Percentiles rank a stretch among this genome's conserved stretches.
Evolutionary conservation across 2,888 invertebrate genomes (phyloP).

Genomic region (Drosophila tanythrix): DNA sequence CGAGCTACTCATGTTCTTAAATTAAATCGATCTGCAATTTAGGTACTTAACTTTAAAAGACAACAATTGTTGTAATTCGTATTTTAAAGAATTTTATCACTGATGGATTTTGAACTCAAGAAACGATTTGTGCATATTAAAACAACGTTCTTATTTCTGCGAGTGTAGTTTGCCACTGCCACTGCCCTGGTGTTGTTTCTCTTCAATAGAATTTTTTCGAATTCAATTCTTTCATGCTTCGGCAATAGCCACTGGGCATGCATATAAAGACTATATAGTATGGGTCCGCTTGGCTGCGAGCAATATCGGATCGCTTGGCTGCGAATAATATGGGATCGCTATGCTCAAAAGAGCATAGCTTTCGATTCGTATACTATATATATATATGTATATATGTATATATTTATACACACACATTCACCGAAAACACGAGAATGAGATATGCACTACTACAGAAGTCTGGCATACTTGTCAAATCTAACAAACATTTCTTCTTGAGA

Average conservation of each 20-base stretch:
- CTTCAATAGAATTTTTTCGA: slow-evolving; percentile 21
- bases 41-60: background rate
- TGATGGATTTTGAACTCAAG: background rate
- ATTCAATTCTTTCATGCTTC: slow-evolving; percentile 26
- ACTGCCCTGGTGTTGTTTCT: slow-evolving; percentile 26
- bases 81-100: background rate
- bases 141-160: background rate
- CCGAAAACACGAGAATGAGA: background rate
- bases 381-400: background rate
- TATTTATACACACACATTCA: background rate
- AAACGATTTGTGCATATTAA: background rate
- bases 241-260: slow-evolving; percentile 8
- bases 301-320: slow-evolving; percentile 20
- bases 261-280: slow-evolving; percentile 6
- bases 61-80: background rate
- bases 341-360: slow-evolving; percentile 1
- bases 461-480: background rate
- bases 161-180: background rate
- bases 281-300: slow-evolving; percentile 46
- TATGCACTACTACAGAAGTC: background rate
- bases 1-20: background rate
- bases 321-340: slow-evolving; percentile 23
- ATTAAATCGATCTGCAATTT: background rate
- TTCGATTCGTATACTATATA: background rate
- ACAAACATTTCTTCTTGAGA: background rate